Base-by-base conservation (phyloP, 2,113 vertebrate genomes). In the Trochalopteron elliotii region DNA sequence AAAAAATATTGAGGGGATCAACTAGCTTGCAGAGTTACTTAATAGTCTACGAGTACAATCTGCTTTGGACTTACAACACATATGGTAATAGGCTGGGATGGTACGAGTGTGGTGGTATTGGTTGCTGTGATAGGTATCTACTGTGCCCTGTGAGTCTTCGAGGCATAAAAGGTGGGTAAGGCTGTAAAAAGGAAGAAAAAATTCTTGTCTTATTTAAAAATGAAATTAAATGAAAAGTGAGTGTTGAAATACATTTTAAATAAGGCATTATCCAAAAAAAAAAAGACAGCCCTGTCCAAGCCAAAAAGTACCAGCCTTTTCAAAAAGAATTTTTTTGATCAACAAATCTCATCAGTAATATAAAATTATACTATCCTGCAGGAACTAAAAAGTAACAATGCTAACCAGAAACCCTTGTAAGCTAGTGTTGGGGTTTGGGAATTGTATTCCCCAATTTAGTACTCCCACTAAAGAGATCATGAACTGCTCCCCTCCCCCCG, bases 61-160 rank as follows among this genome's bases (percentile, higher is more conserved):
- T 61, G 30, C 79, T 90, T 90, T 83, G 28, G 44, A 98, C 98
- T 98, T 98, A 99, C 98, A 99, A 97, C 97, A 99, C 98, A 97
- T 99, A 99, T 95, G 99, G 99, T 95, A 99, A 98, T 97, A 99
- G 98, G 97, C 98, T 99, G 87, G 99, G 98, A 96, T 99, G 99
- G 92, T 99, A 99, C 16, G 98, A 98, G 20, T 98, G 98, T 7
- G 99, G 98, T n/a, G 99, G 98, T 65, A 99, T 98, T n/a, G 98
- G 95, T 96, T 99, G 99, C 94, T 98, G 99, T 44, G 99, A 99
- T 91, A 98, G 98, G 56, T 99, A 99, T 94, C 99, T 98, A 74
- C 98, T 99, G 55, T 99, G 98, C 90, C 98, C 98, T 64, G 99
- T 98, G 91, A 99, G 98, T 96, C 99, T 98, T 68, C 98, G 98